Base-by-base conservation (phyloP, 2,113 vertebrate genomes). In the Ammodytes dubius region DNA sequence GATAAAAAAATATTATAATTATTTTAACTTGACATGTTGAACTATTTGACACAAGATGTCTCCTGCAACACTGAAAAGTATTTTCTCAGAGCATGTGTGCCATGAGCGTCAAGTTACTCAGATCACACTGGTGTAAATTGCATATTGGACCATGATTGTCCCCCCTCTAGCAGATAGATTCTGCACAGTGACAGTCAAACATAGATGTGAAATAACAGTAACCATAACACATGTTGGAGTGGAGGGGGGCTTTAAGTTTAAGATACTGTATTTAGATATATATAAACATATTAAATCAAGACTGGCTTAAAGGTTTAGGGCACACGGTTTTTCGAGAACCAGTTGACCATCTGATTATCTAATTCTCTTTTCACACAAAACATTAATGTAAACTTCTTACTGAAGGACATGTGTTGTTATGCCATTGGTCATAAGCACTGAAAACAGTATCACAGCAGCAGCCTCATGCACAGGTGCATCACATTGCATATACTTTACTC, bases 291-390 rank as follows among this genome's bases (percentile, higher is more conserved):
- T 35, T 12, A 17, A n/a, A 9, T 35, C 5, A 11, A 6, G 42
- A 40, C 35, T 15, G 4, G 13, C n/a, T 74, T 45, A 65, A 47
- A 46, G 56, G 1, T 17, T 47, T 70, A 40, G 12, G 35, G 12
- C 52, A 66, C 65, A 40, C 11, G 63, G 1, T 52, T 83, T 54
- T 8, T 83, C 69, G 81, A 56, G 35, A 77, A 64, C 12, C 46
- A 65, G 40, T 69, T 49, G 40, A 54, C 14, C n/a, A 10, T 71
- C 14, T 8, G 14, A 50, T 37, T 1, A 27, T 40, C 0, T 52
- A 0, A 42, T 79, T 72, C 17, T 42, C 66, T 17, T n/a, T 53
- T 17, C 43, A 27, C 4, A 40, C 49, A 66, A 9, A 35, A 49
- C 19, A 53, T 27, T 11, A 57, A 35, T 46, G 3, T 15, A 52